Conservation (phyloP, 2,888 invertebrate species). For the Microctonus hyperodae region DNA sequence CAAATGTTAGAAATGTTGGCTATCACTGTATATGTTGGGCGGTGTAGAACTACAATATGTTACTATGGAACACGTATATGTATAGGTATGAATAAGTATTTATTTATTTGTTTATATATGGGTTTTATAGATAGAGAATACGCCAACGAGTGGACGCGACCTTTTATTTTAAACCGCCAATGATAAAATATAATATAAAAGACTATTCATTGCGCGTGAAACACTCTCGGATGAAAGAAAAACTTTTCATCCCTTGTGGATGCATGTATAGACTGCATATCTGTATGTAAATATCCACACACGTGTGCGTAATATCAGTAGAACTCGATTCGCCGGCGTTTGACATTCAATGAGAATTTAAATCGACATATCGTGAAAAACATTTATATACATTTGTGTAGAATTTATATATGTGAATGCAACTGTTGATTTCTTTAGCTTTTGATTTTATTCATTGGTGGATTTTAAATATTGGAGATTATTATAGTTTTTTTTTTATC, state of each 20-base stretch:
- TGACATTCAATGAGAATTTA: not conserved
- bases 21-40: not conserved
- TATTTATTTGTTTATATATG: conserved; percentile 32
- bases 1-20: conserved; percentile 4
- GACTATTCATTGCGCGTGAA: conserved; percentile 48
- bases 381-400: not conserved
- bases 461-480: not conserved
- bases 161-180: conserved; percentile 43
- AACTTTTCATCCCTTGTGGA: not conserved
- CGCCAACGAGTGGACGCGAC: conserved; percentile 26
- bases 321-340: not conserved
- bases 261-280: not conserved
- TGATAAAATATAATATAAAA: conserved; percentile 51
- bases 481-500: not conserved
- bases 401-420: not conserved
- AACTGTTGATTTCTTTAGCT: not conserved
- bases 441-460: not conserved
- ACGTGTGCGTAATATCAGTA: not conserved
- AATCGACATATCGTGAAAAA: conserved; percentile 7
- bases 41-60: not conserved
- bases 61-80: not conserved
- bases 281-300: not conserved
- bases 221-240: conserved; percentile 13
- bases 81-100: conserved; percentile 19
- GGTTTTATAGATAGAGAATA: not conserved